Percentiles rank a stretch among this genome's conserved stretches.
Evolutionary conservation across 1,140 invertebrate species (phyloP).

Genomic region (Diachasma alloeum): DNA sequence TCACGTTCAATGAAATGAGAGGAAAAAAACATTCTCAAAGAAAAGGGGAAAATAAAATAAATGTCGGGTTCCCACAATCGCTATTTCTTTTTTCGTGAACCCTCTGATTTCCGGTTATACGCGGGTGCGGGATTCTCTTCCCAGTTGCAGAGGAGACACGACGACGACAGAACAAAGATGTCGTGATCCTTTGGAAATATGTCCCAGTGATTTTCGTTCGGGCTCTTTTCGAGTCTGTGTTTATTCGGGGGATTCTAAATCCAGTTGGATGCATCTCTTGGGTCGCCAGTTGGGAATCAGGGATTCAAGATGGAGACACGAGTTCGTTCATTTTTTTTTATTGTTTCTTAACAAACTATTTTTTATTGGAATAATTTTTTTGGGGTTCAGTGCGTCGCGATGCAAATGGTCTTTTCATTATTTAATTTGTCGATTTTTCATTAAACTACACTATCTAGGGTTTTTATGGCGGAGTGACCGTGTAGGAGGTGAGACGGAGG

Average conservation of each 20-base stretch:
- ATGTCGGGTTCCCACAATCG: constrained; percentile 10
- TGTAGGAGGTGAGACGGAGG: too few relatives aligned
- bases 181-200: constrained; percentile 18
- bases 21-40: background rate
- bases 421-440: too few relatives aligned
- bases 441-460: too few relatives aligned
- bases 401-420: too few relatives aligned
- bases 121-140: background rate
- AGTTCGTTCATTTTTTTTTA: too few relatives aligned
- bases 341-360: too few relatives aligned
- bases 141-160: constrained; percentile 5
- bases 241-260: background rate
- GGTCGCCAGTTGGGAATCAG: too few relatives aligned
- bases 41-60: background rate
- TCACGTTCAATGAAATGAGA: constrained; percentile 6
- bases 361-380: too few relatives aligned
- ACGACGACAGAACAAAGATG: constrained; percentile 23
- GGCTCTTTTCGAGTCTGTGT: background rate
- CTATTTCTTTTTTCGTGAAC: background rate
- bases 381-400: too few relatives aligned
- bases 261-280: too few relatives aligned
- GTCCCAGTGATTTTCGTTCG: constrained; percentile 16
- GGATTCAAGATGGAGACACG: too few relatives aligned
- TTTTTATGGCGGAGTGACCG: too few relatives aligned
- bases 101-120: constrained; percentile 28